These are phyloP conservation scores for Lepus oiostolus DNA, from an alignment of 2,797 vertebrate species.

Conservation along the genomic window DNA sequence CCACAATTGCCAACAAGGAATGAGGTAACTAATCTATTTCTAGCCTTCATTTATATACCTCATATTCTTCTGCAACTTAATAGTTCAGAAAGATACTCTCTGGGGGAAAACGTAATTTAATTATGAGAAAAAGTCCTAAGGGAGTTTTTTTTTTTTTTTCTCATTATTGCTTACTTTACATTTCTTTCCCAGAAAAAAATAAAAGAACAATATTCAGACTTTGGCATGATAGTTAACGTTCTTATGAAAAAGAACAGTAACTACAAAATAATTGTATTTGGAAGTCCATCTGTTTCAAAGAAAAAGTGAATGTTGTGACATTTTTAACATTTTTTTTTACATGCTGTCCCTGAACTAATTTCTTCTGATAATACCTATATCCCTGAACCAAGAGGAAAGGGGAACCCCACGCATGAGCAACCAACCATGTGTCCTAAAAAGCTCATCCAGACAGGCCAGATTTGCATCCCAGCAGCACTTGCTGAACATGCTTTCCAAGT, in stretches of 20 bases:
- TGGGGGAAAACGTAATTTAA: background rate
- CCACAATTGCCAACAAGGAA: conserved; percentile 22
- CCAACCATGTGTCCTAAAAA: background rate
- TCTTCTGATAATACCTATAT: background rate
- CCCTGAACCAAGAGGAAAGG: background rate
- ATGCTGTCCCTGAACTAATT: background rate
- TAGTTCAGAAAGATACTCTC: background rate
- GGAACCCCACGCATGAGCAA: background rate
- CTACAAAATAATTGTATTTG: background rate
- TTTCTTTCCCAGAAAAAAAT: background rate
- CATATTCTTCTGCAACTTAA: background rate
- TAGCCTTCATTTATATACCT: background rate
- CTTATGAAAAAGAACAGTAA: background rate
- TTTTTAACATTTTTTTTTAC: background rate
- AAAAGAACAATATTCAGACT: background rate
- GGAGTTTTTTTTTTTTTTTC: background rate
- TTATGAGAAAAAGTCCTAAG: background rate
- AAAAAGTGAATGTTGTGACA: background rate
- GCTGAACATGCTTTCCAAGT: background rate
- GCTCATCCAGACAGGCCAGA: background rate
- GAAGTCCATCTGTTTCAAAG: background rate
- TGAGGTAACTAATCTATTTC: background rate
- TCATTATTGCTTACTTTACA: background rate
- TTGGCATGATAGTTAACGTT: background rate
- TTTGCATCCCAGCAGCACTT: background rate